Percentiles rank a stretch among this genome's conserved stretches.
Evolutionary conservation across 1,140 invertebrate species (phyloP).

Genomic region (Pachyrhynchus sulphureomaculatus): DNA sequence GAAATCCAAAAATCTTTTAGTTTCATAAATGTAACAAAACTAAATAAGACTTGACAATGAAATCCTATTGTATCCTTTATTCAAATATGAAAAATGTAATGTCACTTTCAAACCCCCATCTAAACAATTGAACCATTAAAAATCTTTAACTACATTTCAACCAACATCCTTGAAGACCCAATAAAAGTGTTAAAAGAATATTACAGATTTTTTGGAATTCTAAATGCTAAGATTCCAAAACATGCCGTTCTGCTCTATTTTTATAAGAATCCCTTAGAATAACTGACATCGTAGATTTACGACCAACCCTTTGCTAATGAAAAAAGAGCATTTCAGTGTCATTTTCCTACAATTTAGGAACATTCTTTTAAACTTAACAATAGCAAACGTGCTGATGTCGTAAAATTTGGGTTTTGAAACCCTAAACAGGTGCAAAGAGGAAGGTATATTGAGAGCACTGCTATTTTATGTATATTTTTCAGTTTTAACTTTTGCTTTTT

Average conservation of each 20-base stretch:
- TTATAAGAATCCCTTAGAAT: conserved; percentile 18
- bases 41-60: background rate
- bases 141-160: conserved; percentile 8
- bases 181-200: conserved; percentile 12
- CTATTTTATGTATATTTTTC: conserved; percentile 8
- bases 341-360: conserved; percentile 23
- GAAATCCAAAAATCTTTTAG: too few species aligned
- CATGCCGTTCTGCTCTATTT: conserved; percentile 18
- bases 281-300: conserved; percentile 25
- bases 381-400: conserved; percentile 27
- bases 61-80: too few species aligned
- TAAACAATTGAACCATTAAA: conserved; percentile 3
- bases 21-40: too few species aligned
- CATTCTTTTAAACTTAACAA: conserved; percentile 28
- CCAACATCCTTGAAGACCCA: conserved; percentile 5
- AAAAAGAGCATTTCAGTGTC: conserved; percentile 32
- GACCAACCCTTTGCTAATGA: conserved; percentile 32
- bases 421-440: conserved; percentile 33
- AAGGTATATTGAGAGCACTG: conserved; percentile 8
- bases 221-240: background rate
- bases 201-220: conserved; percentile 6
- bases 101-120: background rate
- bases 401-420: conserved; percentile 28
- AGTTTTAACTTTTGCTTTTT: conserved; percentile 6
- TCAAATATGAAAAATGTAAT: too few species aligned